These are phyloP conservation scores for Chymomyza caudatula DNA, from an alignment of 2,888 invertebrate genomes.

Conservation along the genomic window DNA sequence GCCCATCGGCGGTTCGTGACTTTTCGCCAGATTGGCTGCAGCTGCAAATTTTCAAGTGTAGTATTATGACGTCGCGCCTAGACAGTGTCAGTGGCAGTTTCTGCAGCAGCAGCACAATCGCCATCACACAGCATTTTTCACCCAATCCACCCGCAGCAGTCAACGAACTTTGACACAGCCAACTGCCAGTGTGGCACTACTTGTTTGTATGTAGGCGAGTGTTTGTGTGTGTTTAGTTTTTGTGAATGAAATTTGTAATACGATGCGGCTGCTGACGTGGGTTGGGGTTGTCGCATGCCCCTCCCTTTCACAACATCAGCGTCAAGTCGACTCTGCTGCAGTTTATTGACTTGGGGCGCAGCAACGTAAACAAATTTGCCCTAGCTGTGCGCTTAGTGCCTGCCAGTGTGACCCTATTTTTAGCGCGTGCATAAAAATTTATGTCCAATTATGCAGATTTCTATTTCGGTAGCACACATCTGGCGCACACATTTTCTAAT, in stretches of 20 bases:
- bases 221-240: not conserved
- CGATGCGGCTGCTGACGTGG: constrained; percentile 63
- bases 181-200: not conserved
- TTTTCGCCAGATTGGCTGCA: constrained; percentile 57
- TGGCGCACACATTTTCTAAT: constrained; percentile 38
- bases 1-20: constrained; percentile 56
- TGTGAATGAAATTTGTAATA: constrained; percentile 75
- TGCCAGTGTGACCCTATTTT: constrained; percentile 60
- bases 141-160: constrained; percentile 17
- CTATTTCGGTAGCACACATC: constrained; percentile 30
- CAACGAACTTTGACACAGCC: constrained; percentile 50
- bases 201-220: not conserved
- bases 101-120: not conserved
- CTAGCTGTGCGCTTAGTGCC: not conserved
- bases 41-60: constrained; percentile 59
- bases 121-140: no score
- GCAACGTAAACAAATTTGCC: constrained; percentile 26
- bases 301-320: not conserved
- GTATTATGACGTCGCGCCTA: constrained; percentile 67
- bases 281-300: constrained; percentile 1
- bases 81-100: constrained; percentile 34
- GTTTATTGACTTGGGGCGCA: constrained; percentile 63
- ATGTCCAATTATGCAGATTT: constrained; percentile 70
- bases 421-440: constrained; percentile 51
- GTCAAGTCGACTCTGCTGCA: constrained; percentile 22